Evolutionary conservation across 2,888 invertebrate species (phyloP).

Genomic region (Dolichopus griseipennis): DNA sequence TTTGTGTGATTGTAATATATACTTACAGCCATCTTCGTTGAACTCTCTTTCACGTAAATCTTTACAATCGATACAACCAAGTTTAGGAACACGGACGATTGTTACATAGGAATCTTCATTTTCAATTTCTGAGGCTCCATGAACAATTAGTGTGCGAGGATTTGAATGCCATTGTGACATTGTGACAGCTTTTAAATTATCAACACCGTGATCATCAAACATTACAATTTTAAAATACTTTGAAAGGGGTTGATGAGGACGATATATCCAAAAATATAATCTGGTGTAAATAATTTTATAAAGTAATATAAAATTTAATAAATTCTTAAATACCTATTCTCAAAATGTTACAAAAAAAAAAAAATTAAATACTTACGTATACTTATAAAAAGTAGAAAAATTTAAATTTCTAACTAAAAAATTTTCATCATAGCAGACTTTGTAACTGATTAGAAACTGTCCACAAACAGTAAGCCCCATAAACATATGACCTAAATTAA

Average conservation of each 20-base stretch:
- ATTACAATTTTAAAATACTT: slow-evolving; percentile 49
- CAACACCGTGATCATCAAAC: slow-evolving; percentile 54
- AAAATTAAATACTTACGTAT: slow-evolving; percentile 47
- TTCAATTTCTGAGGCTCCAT: slow-evolving; percentile 45
- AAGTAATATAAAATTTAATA: background rate
- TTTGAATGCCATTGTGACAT: slow-evolving; percentile 58
- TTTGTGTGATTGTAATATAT: slow-evolving; percentile 22
- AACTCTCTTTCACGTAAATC: slow-evolving; percentile 46
- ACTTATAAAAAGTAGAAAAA: slow-evolving; percentile 54
- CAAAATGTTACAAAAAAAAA: background rate
- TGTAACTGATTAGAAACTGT: slow-evolving; percentile 84
- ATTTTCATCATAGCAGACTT: slow-evolving; percentile 49
- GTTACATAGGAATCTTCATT: slow-evolving; percentile 43
- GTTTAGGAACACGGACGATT: slow-evolving; percentile 49
- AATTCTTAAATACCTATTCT: too few relatives aligned
- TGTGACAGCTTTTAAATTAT: slow-evolving; percentile 51
- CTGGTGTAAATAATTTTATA: slow-evolving; percentile 24
- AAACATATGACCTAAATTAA: slow-evolving; percentile 65
- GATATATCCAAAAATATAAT: slow-evolving; percentile 42
- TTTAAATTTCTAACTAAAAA: slow-evolving; percentile 47
- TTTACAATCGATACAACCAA: slow-evolving; percentile 55
- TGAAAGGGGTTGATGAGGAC: slow-evolving; percentile 39
- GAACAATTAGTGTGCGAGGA: slow-evolving; percentile 51
- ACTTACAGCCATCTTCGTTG: slow-evolving; percentile 41
- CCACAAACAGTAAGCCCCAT: slow-evolving; percentile 95